Conservation (phyloP, 1,140 invertebrate genomes). For the Platorchestia sp. region DNA sequence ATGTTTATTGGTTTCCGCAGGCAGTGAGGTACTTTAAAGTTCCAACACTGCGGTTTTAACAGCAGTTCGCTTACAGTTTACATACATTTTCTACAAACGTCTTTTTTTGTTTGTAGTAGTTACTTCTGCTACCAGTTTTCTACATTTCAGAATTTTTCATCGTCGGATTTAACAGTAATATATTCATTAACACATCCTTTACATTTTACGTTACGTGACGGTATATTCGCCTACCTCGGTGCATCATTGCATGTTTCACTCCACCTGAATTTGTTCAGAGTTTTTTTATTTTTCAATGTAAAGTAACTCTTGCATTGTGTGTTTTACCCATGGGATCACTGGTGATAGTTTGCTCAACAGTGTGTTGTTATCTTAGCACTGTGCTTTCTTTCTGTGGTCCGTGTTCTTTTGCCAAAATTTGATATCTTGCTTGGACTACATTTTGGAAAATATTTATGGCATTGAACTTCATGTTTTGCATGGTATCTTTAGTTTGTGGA, state of each 20-base stretch:
- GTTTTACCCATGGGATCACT: not conserved
- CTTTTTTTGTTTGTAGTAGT: not conserved
- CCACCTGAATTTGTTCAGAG: not conserved
- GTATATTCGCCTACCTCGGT: not conserved
- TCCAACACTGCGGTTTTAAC: not conserved
- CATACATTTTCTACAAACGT: not conserved
- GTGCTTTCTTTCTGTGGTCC: not conserved
- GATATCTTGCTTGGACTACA: not conserved
- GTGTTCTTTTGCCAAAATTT: not conserved
- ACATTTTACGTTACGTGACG: not conserved
- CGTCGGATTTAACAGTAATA: not conserved
- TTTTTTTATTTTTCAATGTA: not conserved
- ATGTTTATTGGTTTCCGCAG: not conserved
- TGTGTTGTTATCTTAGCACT: not conserved
- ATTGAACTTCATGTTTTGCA: not conserved
- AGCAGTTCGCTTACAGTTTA: not conserved
- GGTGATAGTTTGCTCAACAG: slow-evolving; percentile 13
- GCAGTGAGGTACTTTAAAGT: not conserved
- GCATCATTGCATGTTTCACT: not conserved
- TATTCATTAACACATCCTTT: not conserved
- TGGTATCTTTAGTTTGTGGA: not conserved
- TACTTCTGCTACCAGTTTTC: not conserved
- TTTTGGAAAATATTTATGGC: not conserved
- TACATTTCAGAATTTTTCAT: not conserved
- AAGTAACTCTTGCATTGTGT: not conserved